These are phyloP conservation scores for Neoscelio sp. DNA, from an alignment of 2,888 invertebrate species.

Conservation along the genomic window DNA sequence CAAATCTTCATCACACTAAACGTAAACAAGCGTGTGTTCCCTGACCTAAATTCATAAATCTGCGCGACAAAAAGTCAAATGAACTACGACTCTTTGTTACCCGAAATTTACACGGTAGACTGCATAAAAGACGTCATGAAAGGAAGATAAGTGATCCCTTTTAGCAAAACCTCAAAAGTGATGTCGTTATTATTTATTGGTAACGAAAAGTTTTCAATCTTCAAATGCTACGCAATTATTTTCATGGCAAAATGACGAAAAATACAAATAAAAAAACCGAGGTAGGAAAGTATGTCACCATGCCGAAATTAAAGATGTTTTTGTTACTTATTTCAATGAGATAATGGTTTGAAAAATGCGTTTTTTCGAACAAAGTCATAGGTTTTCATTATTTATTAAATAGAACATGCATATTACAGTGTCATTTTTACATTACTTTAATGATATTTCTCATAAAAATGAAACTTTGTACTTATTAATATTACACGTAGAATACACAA, in stretches of 20 bases:
- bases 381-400: too few relatives aligned
- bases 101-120: conserved; percentile 37
- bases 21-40: conserved; percentile 20
- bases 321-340: conserved; percentile 2
- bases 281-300: neutral
- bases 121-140: conserved; percentile 31
- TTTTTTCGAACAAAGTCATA: too few relatives aligned
- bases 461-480: too few relatives aligned
- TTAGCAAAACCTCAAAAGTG: conserved; percentile 24
- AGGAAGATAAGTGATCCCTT: conserved; percentile 49
- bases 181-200: conserved; percentile 42
- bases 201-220: conserved; percentile 32
- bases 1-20: conserved; percentile 12
- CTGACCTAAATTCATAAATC: conserved; percentile 45
- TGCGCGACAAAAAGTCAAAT: conserved; percentile 34
- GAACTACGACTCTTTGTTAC: conserved; percentile 47
- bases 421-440: too few relatives aligned
- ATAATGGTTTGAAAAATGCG: neutral
- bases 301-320: neutral
- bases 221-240: conserved; percentile 26
- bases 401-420: too few relatives aligned
- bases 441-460: too few relatives aligned
- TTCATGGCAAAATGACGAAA: conserved; percentile 11
- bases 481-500: too few relatives aligned
- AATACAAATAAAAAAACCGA: conserved; percentile 3